phyloP scores from a whole-genome alignment of 2,113 vertebrate species.

The Poeciliopsis retropinna region DNA sequence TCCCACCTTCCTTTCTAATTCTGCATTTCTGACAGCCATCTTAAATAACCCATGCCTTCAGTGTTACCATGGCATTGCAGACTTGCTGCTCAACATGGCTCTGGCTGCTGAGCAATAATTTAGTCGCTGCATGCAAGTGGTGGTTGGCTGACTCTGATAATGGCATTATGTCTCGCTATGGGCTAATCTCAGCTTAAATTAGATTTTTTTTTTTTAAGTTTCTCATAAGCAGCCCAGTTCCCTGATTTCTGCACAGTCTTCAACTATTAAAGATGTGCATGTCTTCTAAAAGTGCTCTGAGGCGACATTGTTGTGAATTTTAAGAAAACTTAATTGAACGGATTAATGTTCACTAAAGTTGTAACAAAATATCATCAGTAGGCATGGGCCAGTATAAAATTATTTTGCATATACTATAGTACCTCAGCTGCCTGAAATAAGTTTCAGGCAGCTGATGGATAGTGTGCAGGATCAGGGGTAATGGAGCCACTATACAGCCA shows the following conservation, averaged over 20 bases:
- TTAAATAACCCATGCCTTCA: constrained; percentile 65
- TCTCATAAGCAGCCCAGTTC: constrained; percentile 9
- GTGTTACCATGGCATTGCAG: constrained; percentile 70
- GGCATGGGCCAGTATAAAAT: background rate
- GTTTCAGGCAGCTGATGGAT: too few relatives aligned
- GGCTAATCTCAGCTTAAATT: constrained; percentile 54
- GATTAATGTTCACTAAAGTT: too few relatives aligned
- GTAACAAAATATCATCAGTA: background rate
- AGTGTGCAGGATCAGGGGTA: too few relatives aligned
- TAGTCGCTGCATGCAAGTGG: constrained; percentile 67
- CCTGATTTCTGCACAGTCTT: constrained; percentile 16
- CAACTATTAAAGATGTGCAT: constrained; percentile 16
- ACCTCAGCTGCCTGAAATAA: too few relatives aligned
- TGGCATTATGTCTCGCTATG: constrained; percentile 50
- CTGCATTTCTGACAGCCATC: constrained; percentile 64
- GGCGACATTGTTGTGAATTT: background rate
- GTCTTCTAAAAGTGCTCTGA: background rate
- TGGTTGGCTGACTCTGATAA: constrained; percentile 65
- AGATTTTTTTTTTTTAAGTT: constrained; percentile 20
- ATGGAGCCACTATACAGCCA: too few relatives aligned
- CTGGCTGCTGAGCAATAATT: constrained; percentile 65
- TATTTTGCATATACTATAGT: background rate
- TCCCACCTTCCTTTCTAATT: constrained; percentile 59
- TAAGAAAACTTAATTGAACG: too few relatives aligned
- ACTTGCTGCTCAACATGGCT: constrained; percentile 58